Percentiles rank a stretch among this genome's conserved stretches.
Conservation (phyloP, 2,797 vertebrate species). For the Gadopsis bispinosus region DNA sequence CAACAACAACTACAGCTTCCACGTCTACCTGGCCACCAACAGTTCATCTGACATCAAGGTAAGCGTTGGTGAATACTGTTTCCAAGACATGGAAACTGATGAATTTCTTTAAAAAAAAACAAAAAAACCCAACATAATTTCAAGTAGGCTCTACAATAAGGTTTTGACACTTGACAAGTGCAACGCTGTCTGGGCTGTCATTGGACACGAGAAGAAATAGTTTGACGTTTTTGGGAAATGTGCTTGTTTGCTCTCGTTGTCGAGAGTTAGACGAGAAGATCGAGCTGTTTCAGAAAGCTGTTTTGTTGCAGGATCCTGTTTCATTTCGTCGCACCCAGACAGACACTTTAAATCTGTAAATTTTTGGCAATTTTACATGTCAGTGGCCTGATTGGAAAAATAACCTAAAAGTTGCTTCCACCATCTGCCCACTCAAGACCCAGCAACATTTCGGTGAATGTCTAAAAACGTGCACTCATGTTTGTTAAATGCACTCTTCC, state of each 20-base stretch:
- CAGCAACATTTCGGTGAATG: not conserved
- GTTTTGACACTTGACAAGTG: not conserved
- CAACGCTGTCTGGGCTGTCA: not conserved
- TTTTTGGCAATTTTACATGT: not conserved
- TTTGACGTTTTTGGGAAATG: no score
- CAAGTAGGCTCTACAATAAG: no score
- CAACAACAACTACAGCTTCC: slow-evolving; percentile 84
- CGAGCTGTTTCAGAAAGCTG: no score
- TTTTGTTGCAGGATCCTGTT: slow-evolving; percentile 43
- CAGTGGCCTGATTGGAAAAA: not conserved
- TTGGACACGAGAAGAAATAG: no score
- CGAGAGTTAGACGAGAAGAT: no score
- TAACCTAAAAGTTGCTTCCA: not conserved
- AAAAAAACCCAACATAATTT: not conserved
- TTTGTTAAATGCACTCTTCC: not conserved
- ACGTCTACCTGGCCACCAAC: slow-evolving; percentile 90
- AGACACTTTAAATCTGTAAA: not conserved
- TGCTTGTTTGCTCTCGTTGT: no score
- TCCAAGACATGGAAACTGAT: not conserved
- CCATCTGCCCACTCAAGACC: not conserved
- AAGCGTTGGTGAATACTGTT: not conserved
- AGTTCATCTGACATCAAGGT: slow-evolving; percentile 90
- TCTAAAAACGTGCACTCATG: not conserved
- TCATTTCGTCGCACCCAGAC: slow-evolving; percentile 18
- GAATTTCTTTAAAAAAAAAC: not conserved